Conservation (phyloP, 2,113 vertebrate species). For the Cheirogaleus medius region DNA sequence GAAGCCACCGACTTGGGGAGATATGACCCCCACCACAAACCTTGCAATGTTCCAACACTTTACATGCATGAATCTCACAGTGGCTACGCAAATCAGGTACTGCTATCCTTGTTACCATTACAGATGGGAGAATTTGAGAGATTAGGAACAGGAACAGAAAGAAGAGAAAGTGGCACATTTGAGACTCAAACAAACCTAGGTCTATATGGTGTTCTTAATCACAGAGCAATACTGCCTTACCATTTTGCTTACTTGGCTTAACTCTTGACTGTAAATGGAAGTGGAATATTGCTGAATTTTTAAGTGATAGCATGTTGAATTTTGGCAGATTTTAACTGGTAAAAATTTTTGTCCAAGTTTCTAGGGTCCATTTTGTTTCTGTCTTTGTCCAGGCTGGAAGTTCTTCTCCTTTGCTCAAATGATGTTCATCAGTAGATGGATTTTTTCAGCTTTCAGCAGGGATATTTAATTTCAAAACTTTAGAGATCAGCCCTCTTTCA, state of each 20-base stretch:
- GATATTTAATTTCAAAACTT: constrained; percentile 48
- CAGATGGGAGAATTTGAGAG: not conserved
- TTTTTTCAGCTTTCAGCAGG: not conserved
- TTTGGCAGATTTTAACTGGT: constrained; percentile 6
- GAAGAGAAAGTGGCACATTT: not conserved
- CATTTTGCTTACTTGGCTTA: not conserved
- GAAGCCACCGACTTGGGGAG: not conserved
- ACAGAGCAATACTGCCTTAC: not conserved
- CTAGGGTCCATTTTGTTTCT: not conserved
- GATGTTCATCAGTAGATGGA: not conserved
- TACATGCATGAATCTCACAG: not conserved
- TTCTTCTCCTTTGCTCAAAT: constrained; percentile 40
- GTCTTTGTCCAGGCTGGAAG: not conserved
- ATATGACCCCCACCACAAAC: not conserved
- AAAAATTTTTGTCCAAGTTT: not conserved
- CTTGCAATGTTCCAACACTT: not conserved
- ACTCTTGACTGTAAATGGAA: not conserved
- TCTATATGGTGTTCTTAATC: not conserved
- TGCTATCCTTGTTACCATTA: not conserved
- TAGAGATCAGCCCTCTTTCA: not conserved
- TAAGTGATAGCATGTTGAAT: not conserved
- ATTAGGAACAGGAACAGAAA: not conserved
- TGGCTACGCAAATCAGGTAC: not conserved
- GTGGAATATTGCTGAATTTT: not conserved
- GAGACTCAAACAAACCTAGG: not conserved